phyloP scores from a whole-genome alignment of 2,113 vertebrate species.

The Colossoma macropomum region DNA sequence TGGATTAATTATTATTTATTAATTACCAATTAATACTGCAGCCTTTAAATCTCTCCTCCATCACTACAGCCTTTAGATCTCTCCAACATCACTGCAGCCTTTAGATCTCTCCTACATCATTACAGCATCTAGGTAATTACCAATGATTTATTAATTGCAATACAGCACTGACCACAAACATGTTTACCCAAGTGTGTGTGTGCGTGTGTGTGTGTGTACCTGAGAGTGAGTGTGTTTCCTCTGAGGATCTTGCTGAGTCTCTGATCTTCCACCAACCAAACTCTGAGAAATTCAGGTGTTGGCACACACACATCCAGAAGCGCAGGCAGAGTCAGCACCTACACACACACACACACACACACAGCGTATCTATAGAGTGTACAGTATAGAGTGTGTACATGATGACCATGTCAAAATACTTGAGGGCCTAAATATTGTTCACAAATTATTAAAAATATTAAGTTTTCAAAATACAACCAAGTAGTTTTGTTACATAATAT shows the following conservation, averaged over 20 bases:
- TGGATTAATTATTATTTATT: too few relatives aligned
- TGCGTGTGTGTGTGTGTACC: slow-evolving; percentile 22
- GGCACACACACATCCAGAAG: slow-evolving; percentile 75
- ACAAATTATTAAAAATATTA: too few relatives aligned
- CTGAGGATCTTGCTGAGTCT: slow-evolving; percentile 79
- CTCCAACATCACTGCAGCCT: too few relatives aligned
- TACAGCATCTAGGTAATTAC: too few relatives aligned
- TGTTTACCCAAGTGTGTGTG: not conserved
- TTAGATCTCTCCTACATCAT: too few relatives aligned
- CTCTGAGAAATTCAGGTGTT: slow-evolving; percentile 80
- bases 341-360: not conserved
- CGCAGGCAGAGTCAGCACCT: slow-evolving; percentile 82
- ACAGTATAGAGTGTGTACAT: not conserved
- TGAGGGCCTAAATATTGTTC: too few relatives aligned
- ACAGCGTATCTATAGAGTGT: not conserved
- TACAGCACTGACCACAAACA: not conserved
- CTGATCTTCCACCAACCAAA: slow-evolving; percentile 86
- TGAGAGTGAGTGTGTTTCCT: slow-evolving; percentile 77
- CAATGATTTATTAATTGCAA: too few relatives aligned
- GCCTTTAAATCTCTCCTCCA: too few relatives aligned
- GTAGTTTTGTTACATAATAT: too few relatives aligned
- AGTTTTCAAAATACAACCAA: too few relatives aligned
- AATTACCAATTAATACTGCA: too few relatives aligned
- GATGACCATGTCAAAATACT: not conserved
- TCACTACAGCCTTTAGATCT: too few relatives aligned